Base-by-base conservation (phyloP, 2,888 invertebrate genomes). In the Drosophila multiciliata region DNA sequence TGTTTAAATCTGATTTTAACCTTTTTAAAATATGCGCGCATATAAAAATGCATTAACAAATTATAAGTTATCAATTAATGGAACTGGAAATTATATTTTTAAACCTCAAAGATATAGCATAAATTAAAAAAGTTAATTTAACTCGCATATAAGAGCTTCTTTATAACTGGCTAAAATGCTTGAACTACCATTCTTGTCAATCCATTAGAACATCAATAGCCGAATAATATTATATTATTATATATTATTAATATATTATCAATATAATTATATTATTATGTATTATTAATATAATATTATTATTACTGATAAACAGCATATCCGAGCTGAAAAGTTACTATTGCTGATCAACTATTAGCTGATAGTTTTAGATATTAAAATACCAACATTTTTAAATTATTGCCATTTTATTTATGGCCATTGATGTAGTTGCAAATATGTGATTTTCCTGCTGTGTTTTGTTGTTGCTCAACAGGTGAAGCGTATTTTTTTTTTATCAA, bases 391-490 rank as follows among this genome's bases (percentile, higher is more conserved):
- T 29, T 5, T 29, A 6, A 29, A 29, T 29, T 29, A 29, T 29
- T 29, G 29, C 29, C 29, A 29, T 29, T 29, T 29, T 6, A 1
- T 5, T 29, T 29, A 29, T 29, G 29, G 6, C 5, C 5, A 29
- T 29, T 29, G 29, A 6, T 64, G 33, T 4, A 6, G 36, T n/a
- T 57, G 35, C 42, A 20, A 29, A 40, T 35, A 55, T 52, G 49
- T 35, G 48, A 54, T 42, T 69, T 36, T 36, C 75, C 66, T 42
- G 79, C 77, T 78, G 77, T 38, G 69, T 69, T 64, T 64, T 60
- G 63, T 52, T 52, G 58, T 61, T 48, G 75, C 33, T 36, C 32
- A 58, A 42, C 66, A 40, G 60, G 53, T 52, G 26, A 65, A 62
- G 33, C 17, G 32, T 61, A 69, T 49, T 63, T 66, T 50, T 63